Evolutionary conservation across 2,113 vertebrate species (phyloP).

Genomic region (Regulus satrapa): DNA sequence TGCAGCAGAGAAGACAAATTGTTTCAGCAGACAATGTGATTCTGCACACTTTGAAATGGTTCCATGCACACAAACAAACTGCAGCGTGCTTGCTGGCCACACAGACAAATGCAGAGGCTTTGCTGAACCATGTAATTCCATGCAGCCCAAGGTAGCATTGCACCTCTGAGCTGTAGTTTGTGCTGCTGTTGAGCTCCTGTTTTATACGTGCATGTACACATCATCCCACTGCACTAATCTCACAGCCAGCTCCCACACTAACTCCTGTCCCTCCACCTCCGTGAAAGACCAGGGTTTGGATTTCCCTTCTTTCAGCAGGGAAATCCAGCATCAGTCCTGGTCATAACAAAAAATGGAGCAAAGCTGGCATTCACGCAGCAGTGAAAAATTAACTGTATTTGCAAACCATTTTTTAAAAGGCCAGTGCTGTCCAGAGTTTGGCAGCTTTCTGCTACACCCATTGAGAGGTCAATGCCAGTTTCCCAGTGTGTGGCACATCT

Average conservation of each 20-base stretch:
- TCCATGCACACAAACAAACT: not conserved
- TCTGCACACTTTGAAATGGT: not conserved
- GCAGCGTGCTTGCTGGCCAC: not conserved
- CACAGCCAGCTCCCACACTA: not conserved
- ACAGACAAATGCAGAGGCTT: not conserved
- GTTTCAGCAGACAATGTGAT: not conserved
- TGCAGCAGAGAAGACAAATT: not conserved
- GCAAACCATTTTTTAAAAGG: not conserved
- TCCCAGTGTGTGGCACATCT: not conserved
- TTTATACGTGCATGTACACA: not conserved
- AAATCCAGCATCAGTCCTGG: not conserved
- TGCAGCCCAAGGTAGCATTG: not conserved
- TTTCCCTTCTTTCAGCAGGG: not conserved
- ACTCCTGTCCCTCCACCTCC: not conserved
- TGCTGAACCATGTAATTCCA: not conserved
- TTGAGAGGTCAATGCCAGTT: not conserved
- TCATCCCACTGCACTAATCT: not conserved
- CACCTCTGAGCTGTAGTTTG: not conserved
- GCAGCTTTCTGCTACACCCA: not conserved
- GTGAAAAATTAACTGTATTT: not conserved
- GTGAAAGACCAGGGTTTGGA: not conserved
- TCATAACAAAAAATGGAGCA: not conserved
- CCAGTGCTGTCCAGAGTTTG: not conserved
- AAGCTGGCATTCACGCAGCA: not conserved
- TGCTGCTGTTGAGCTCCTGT: not conserved